Evolutionary conservation across 2,888 invertebrate genomes (phyloP).

Genomic region (Cynaeus angustus): DNA sequence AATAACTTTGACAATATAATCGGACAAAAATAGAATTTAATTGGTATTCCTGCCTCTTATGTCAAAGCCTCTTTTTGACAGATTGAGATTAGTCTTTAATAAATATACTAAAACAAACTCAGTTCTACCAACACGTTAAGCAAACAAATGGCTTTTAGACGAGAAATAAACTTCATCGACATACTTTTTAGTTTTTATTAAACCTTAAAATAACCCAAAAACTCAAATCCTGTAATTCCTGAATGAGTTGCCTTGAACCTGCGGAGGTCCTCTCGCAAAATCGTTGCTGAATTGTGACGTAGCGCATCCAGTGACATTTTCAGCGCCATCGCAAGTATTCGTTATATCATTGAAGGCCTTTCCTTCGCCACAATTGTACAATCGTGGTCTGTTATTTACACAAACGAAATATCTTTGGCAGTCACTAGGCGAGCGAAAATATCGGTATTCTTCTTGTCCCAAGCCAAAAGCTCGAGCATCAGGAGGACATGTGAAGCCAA

Average conservation of each 20-base stretch:
- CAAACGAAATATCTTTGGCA: conserved; percentile 89
- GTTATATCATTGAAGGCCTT: conserved; percentile 85
- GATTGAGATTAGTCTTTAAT: too few species aligned
- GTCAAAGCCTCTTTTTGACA: too few species aligned
- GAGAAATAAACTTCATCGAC: too few species aligned
- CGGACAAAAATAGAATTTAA: too few species aligned
- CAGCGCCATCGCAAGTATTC: conserved; percentile 83
- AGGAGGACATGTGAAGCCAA: conserved; percentile 88
- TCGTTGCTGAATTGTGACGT: background rate
- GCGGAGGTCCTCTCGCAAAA: background rate
- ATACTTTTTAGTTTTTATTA: too few species aligned
- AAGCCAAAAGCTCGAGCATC: conserved; percentile 70
- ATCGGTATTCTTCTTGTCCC: conserved; percentile 72
- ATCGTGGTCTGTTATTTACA: conserved; percentile 82
- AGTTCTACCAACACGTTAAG: too few species aligned
- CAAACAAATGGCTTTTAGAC: too few species aligned
- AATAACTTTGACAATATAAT: too few species aligned
- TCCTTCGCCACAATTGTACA: conserved; percentile 84
- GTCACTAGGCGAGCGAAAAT: conserved; percentile 76
- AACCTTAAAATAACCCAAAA: too few species aligned
- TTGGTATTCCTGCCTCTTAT: too few species aligned
- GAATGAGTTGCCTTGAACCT: background rate
- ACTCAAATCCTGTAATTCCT: conserved; percentile 6
- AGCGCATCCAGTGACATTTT: conserved; percentile 85
- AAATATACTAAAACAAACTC: too few species aligned